These are phyloP conservation scores for Eilema caniola DNA, from an alignment of 2,888 invertebrate species.

Conservation along the genomic window DNA sequence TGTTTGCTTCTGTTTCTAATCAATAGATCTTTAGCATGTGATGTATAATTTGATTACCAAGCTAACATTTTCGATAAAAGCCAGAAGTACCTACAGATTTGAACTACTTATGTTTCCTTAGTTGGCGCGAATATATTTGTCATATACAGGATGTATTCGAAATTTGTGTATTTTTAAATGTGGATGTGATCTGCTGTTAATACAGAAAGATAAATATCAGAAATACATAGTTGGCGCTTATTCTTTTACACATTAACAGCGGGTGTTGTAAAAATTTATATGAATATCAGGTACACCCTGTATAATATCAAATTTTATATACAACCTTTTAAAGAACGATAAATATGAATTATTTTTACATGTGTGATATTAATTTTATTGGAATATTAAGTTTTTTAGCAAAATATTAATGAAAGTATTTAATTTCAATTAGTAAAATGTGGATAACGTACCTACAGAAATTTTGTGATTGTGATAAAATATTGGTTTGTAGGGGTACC, in stretches of 20 bases:
- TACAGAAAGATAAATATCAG: too few relatives aligned
- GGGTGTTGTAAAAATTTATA: background rate
- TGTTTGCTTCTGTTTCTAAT: too few relatives aligned
- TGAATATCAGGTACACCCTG: background rate
- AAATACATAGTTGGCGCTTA: too few relatives aligned
- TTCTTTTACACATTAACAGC: background rate
- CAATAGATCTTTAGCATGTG: background rate
- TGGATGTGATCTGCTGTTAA: background rate
- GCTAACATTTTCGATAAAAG: slow-evolving; percentile 20
- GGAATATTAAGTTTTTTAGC: too few relatives aligned
- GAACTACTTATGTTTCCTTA: slow-evolving; percentile 27
- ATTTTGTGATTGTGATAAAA: too few relatives aligned
- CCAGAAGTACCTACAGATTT: slow-evolving; percentile 6
- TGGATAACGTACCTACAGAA: too few relatives aligned
- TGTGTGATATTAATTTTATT: too few relatives aligned
- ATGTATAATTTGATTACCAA: slow-evolving; percentile 4
- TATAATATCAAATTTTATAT: background rate
- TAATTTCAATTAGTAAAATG: too few relatives aligned
- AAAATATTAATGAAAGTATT: too few relatives aligned
- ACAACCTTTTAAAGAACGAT: background rate
- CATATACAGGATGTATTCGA: slow-evolving; percentile 3
- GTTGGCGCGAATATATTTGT: slow-evolving; percentile 21
- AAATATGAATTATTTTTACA: background rate
- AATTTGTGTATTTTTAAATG: background rate
- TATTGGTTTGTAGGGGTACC: too few relatives aligned